A percentile compares a stretch with the other conserved stretches of the same genome.
Evolutionary conservation across 2,888 invertebrate genomes (phyloP).

Genomic region (Mactromeris polynyma): DNA sequence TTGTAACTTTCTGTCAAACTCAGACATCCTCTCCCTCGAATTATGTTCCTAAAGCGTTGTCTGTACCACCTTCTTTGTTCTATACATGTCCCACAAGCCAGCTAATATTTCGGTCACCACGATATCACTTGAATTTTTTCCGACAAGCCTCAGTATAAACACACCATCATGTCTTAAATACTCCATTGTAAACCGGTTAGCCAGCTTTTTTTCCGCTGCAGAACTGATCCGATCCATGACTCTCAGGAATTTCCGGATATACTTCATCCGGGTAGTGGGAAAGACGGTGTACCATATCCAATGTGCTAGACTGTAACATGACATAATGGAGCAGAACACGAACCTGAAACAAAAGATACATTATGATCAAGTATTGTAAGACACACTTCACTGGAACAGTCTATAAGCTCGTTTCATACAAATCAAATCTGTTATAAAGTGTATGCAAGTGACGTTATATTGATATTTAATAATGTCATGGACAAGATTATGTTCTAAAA

Average conservation of each 20-base stretch:
- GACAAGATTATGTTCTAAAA: too few species aligned
- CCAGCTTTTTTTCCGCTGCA: slow-evolving; percentile 85
- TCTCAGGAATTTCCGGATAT: slow-evolving; percentile 88
- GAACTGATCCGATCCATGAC: slow-evolving; percentile 87
- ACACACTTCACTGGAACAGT: too few species aligned
- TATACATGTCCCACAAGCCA: slow-evolving; percentile 85
- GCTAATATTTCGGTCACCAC: slow-evolving; percentile 85
- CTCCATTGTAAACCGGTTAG: slow-evolving; percentile 85
- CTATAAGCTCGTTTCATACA: too few species aligned
- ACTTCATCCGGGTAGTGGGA: slow-evolving; percentile 85
- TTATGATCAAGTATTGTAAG: too few species aligned
- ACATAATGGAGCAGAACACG: slow-evolving; percentile 83
- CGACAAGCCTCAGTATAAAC: slow-evolving; percentile 85
- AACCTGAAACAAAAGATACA: slow-evolving; percentile 71
- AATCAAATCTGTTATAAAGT: too few species aligned
- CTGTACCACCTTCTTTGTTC: slow-evolving; percentile 83
- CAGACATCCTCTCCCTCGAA: slow-evolving; percentile 84
- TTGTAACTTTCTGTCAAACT: too few species aligned
- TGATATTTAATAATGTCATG: too few species aligned
- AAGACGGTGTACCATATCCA: slow-evolving; percentile 87
- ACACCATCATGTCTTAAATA: slow-evolving; percentile 86
- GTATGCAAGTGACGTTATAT: too few species aligned
- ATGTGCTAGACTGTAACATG: slow-evolving; percentile 82
- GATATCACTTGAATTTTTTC: slow-evolving; percentile 86
- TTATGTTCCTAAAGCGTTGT: slow-evolving; percentile 78